phyloP scores from a whole-genome alignment of 2,113 vertebrate genomes.

The Lamprologus lemairii region DNA sequence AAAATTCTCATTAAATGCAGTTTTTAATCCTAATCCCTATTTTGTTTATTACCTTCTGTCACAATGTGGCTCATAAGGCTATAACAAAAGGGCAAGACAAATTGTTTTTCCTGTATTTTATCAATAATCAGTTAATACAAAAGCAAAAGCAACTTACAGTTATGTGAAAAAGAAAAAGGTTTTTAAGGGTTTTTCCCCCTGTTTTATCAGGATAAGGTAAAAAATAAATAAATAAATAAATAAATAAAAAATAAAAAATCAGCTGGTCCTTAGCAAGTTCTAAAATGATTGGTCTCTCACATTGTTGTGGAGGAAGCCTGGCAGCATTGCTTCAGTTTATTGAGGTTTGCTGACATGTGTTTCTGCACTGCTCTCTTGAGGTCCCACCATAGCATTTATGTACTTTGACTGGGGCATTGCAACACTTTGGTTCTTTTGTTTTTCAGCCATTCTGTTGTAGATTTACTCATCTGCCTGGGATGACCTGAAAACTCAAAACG shows the following conservation, averaged over 20 bases:
- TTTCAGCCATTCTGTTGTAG: not conserved
- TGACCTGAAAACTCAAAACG: not conserved
- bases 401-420: not conserved
- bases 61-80: not conserved
- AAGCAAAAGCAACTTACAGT: not conserved
- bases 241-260: not conserved
- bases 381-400: not conserved
- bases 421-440: not conserved
- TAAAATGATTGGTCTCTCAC: not conserved
- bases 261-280: not conserved
- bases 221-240: not conserved
- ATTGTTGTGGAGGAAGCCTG: not conserved
- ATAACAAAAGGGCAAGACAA: not conserved
- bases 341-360: not conserved
- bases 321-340: not conserved
- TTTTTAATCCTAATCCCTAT: not conserved
- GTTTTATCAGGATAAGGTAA: not conserved
- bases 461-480: not conserved
- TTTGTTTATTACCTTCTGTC: not conserved
- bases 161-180: not conserved
- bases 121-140: not conserved
- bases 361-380: not conserved
- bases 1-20: not conserved
- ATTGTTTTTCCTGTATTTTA: not conserved
- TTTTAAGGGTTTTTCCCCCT: fast-evolving